Percentiles rank a stretch among this genome's conserved stretches.
phyloP scores from a whole-genome alignment of 2,888 invertebrate genomes.

The Synanthedon myopaeformis region DNA sequence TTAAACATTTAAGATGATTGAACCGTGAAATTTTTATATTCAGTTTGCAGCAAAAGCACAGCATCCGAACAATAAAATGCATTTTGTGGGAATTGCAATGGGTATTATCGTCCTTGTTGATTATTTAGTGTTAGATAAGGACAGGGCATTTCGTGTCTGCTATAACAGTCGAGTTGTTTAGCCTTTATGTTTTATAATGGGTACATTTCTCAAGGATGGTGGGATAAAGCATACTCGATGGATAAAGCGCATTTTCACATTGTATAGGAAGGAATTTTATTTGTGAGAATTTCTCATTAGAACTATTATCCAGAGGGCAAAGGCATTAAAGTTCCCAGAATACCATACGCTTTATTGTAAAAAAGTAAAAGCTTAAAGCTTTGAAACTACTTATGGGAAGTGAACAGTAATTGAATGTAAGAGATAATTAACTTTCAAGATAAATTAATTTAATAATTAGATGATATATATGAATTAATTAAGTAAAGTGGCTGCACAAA shows the following conservation, averaged over 20 bases:
- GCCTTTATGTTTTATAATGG: not conserved
- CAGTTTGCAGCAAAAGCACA: conserved; percentile 53
- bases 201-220: not conserved
- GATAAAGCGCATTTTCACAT: not conserved
- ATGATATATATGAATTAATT: too few species aligned
- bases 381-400: too few species aligned
- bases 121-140: not conserved
- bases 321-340: too few species aligned
- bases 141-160: not conserved
- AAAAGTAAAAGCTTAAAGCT: too few species aligned
- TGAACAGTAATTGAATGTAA: too few species aligned
- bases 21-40: conserved; percentile 62
- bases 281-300: not conserved
- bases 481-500: too few species aligned
- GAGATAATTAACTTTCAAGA: too few species aligned
- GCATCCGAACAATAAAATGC: conserved; percentile 38
- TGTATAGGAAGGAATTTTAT: not conserved
- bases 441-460: too few species aligned
- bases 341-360: too few species aligned
- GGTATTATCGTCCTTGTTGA: not conserved
- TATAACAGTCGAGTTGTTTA: not conserved
- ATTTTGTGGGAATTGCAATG: conserved; percentile 2
- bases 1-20: conserved; percentile 57
- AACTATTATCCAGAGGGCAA: not conserved
- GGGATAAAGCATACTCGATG: too few species aligned